Percentiles rank a stretch among this genome's conserved stretches.
Conservation (phyloP, 2,888 invertebrate genomes). For the Cabera pusaria region DNA sequence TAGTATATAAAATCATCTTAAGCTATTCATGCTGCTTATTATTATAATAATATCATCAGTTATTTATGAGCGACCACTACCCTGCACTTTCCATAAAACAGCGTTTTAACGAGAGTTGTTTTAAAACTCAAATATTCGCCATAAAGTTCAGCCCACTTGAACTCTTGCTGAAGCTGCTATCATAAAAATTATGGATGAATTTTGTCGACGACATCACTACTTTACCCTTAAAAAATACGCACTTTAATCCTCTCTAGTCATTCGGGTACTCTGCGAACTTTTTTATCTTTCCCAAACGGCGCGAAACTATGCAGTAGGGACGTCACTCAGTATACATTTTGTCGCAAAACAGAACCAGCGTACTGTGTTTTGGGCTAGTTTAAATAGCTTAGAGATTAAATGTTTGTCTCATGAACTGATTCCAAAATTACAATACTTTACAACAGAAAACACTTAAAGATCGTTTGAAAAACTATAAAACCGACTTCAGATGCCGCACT, state of each 20-base stretch:
- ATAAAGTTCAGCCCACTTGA: constrained; percentile 19
- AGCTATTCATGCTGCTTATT: no score
- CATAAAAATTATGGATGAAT: constrained; percentile 31
- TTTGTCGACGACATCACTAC: constrained; percentile 27
- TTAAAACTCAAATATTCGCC: constrained; percentile 15
- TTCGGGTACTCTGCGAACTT: constrained; percentile 41
- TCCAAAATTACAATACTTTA: no score
- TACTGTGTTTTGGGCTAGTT: constrained; percentile 1
- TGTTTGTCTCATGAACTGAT: no score
- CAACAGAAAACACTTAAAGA: no score
- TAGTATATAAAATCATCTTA: no score
- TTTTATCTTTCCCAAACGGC: constrained; percentile 64
- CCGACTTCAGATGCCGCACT: no score
- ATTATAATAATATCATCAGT: no score
- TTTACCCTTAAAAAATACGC: constrained; percentile 37
- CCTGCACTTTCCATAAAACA: no score
- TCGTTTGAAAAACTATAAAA: no score
- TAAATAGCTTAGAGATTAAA: no score
- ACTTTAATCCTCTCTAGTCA: constrained; percentile 45
- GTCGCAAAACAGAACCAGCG: constrained; percentile 30
- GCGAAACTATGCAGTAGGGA: constrained; percentile 69
- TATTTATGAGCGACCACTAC: no score
- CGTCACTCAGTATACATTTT: constrained; percentile 53
- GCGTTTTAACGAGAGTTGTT: constrained; percentile 15
- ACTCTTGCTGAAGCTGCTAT: constrained; percentile 21